Percentiles rank a stretch among this genome's conserved stretches.
phyloP scores from a whole-genome alignment of 2,113 vertebrate species.

The Gopherus flavomarginatus region DNA sequence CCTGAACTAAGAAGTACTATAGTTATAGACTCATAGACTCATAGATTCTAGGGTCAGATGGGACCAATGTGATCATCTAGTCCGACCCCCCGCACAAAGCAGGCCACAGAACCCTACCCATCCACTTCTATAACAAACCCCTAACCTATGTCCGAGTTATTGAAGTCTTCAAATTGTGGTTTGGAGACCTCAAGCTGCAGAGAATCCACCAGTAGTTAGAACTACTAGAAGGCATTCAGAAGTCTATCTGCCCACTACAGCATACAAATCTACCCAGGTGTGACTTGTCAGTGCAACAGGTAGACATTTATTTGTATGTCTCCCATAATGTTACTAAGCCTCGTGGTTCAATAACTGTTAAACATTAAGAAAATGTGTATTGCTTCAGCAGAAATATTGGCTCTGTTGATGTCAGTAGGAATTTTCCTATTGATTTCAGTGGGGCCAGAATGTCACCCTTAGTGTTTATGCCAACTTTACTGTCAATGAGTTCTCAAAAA shows the following conservation, averaged over 20 bases:
- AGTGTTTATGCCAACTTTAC: not conserved
- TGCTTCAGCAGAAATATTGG: not conserved
- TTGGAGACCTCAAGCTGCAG: no score
- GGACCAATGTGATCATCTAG: no score
- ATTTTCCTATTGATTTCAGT: not conserved
- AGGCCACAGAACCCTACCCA: no score
- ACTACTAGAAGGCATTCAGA: conserved; percentile 32
- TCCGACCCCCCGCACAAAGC: no score
- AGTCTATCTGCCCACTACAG: conserved; percentile 1
- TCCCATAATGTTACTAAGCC: not conserved
- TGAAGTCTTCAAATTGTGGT: no score
- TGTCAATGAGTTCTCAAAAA: not conserved
- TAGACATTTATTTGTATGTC: conserved; percentile 30
- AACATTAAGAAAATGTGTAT: not conserved
- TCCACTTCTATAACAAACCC: no score
- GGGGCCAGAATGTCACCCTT: not conserved
- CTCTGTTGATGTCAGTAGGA: not conserved
- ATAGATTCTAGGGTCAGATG: no score
- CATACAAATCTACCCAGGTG: conserved; percentile 1
- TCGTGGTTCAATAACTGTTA: not conserved
- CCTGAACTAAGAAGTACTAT: not conserved
- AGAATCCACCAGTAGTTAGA: not conserved
- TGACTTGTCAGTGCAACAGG: not conserved
- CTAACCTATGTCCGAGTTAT: no score
- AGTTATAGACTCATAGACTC: no score